Conservation (phyloP, 2,797 vertebrate genomes). For the Phaenicophaeus curvirostris region DNA sequence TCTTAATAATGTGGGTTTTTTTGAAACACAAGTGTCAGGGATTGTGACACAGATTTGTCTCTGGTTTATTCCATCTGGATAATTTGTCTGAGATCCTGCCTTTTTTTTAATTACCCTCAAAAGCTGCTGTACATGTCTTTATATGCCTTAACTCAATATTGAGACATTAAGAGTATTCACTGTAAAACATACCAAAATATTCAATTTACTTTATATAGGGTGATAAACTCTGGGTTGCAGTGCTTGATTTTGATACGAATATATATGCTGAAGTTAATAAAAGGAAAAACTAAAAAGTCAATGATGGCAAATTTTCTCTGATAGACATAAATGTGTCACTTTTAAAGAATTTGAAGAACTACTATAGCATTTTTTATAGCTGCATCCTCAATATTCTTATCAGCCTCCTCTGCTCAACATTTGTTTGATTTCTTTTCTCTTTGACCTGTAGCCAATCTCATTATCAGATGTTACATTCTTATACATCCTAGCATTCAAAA, state of each 20-base stretch:
- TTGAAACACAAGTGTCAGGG: rapidly evolving
- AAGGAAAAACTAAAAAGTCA: neutral
- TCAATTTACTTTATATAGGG: neutral
- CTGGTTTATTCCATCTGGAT: neutral
- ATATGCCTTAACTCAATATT: neutral
- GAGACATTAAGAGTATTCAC: neutral
- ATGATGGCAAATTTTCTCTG: neutral
- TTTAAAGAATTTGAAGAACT: neutral
- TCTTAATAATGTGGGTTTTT: neutral
- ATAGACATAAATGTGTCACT: neutral
- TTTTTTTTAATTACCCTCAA: neutral
- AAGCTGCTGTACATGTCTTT: neutral
- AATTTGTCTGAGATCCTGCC: neutral
- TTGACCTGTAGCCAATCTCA: neutral
- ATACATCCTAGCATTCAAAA: neutral
- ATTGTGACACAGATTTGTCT: neutral
- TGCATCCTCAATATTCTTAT: neutral
- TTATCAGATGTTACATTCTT: neutral
- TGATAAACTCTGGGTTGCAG: neutral
- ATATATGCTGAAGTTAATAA: neutral
- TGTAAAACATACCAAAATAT: neutral
- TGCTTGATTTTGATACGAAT: neutral
- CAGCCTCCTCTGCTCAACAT: neutral
- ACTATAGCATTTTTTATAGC: neutral
- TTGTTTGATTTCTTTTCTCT: neutral